Evolutionary conservation across 2,113 vertebrate genomes (phyloP), one percentile per base, ranked within the genome.

Genomic region (Prunella fulvescens): DNA sequence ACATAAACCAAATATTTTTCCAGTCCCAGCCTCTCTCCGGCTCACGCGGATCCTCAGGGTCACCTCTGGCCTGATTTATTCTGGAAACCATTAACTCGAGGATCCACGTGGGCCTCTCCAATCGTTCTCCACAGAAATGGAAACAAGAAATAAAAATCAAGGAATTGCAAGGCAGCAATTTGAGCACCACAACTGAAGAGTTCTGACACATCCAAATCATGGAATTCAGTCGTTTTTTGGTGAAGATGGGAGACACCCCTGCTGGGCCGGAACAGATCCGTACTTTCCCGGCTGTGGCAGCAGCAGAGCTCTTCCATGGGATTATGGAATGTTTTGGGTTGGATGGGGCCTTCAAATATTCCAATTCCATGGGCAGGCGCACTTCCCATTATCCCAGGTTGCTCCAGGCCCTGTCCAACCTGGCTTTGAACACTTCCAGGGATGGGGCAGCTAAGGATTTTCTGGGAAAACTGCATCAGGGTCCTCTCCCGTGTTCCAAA

Each of bases 181-280:
- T 8, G 5, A 53, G 74, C 6, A 1, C 14, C 44, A 10, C 44
- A 11, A 2, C 18, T 3, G 10, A 28, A 40, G 12, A 9, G 53
- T 66, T 16, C n/a, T 3, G 62, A 60, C 10, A 5, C 44, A 40
- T 72, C 82, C 64, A n/a, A 50, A 77, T 6, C 2, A 4, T 0
- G 26, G 29, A 73, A 69, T 84, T 67, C 31, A 14, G 29, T 2
- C 14, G 20, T 1, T 16, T 13, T 6, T 11, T 25, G 29, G 58
- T 4, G 44, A 51, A 33, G 64, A 39, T 14, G 39, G 42, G 60
- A 74, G 51, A 73, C 19, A 14, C n/a, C 28, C n/a, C 23, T 14
- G 22, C 57, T 0, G 0, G 40, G n/a, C 22, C 0, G 2, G 23
- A 56, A 56, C 14, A 29, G 50, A 44, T 85, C 60, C 16, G 1